A percentile compares a stretch with the other conserved stretches of the same genome.
Conservation (phyloP, 2,113 vertebrate species). For the Microtus pennsylvanicus region DNA sequence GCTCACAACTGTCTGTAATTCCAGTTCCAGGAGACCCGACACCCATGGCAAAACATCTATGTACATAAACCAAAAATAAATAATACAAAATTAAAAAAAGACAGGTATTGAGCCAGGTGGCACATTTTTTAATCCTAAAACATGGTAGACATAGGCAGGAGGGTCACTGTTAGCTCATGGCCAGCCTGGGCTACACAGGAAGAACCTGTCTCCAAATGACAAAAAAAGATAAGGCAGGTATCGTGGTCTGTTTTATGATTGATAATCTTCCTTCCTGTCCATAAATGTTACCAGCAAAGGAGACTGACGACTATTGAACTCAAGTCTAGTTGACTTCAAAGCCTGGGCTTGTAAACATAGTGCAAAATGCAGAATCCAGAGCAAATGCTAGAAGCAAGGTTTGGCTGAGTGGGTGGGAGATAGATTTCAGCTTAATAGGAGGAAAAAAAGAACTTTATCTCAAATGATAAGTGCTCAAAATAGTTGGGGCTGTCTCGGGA, state of each 20-base stretch:
- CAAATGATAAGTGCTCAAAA: slow-evolving; percentile 46
- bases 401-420: slow-evolving; percentile 53
- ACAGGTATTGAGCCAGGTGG: not conserved
- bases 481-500: slow-evolving; percentile 56
- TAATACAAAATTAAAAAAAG: not conserved
- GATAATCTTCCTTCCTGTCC: not conserved
- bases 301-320: not conserved
- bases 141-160: not conserved
- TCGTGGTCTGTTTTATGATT: not conserved
- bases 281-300: not conserved
- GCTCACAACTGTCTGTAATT: no score
- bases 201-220: not conserved
- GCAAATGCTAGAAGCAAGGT: slow-evolving; percentile 10
- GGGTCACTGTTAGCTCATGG: not conserved
- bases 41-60: no score
- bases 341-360: not conserved
- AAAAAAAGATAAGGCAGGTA: not conserved
- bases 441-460: slow-evolving; percentile 52
- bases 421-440: slow-evolving; percentile 64
- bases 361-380: not conserved
- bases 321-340: not conserved
- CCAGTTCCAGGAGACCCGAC: no score
- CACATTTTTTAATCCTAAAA: not conserved
- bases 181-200: not conserved
- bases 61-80: no score